Base-by-base conservation (phyloP, 2,113 vertebrate species). In the Abramis brama region DNA sequence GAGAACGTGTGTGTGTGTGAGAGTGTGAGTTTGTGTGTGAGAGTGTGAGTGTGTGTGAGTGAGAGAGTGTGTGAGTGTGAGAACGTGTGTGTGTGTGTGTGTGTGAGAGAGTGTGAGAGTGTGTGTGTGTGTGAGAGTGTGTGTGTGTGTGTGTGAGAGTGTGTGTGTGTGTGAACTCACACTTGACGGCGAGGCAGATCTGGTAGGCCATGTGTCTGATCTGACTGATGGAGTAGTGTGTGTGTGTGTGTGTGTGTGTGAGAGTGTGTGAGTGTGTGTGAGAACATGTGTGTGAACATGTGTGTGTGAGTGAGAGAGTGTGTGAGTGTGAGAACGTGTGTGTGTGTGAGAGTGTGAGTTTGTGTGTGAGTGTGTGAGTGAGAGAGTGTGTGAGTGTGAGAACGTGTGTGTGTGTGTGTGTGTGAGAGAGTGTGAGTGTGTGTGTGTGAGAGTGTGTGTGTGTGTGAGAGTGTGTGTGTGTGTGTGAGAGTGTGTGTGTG, bases 191-290 rank as follows among this genome's bases (percentile, higher is more conserved):
- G 91, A 95, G 95, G 95, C 97, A 99, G 93, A 98, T 96, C 94
- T 99, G 98, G 87, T 94, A 95, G 89, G 96, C 97, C 98, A 99
- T 99, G 93, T 98, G 97, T 91, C 96, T 95, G 89, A 99, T 96
- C 94, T 99, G 97, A 91, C 95, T 93, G 87, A 99, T 93, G 45
- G 97, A 96, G 89, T 98, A 99, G 77, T 73, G 97, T 64, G 64
- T 21, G 17, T 33, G 66, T 11, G 33, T 71, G 68, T 5, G 36
- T 43, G 68, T 43, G 21, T 43, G 70, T 73, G 39, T 25, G 11
- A 0, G n/a, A 21, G n/a, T n/a, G n/a, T n/a, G n/a, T n/a, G 19
- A 47, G 82, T 89, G 33, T 73, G 97, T 64, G 64, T 21, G 17
- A n/a, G n/a, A n/a, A n/a, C n/a, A n/a, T 33, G 66, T 11, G 33